Evolutionary conservation across 2,888 invertebrate genomes (phyloP).

Genomic region (Arge pagana): DNA sequence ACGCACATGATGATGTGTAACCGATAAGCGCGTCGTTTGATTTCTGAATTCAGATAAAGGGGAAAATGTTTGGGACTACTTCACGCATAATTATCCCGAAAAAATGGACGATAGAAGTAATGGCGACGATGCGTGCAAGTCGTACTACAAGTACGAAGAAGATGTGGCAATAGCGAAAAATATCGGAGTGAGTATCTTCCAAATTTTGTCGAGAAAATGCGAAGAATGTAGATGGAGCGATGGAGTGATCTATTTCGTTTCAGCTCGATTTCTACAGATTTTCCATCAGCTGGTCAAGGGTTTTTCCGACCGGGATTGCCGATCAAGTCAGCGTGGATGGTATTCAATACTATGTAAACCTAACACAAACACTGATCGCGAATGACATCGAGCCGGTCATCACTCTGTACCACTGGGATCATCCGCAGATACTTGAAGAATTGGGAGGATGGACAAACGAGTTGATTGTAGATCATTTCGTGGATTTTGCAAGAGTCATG

Average conservation of each 20-base stretch:
- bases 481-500: slow-evolving; percentile 66
- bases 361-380: slow-evolving; percentile 55
- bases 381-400: slow-evolving; percentile 72
- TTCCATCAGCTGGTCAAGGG: slow-evolving; percentile 54
- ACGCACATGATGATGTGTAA: no score
- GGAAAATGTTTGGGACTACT: no score
- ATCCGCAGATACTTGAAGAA: slow-evolving; percentile 68
- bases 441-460: slow-evolving; percentile 71
- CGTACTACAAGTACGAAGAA: slow-evolving; percentile 69
- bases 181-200: no score
- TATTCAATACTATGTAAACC: slow-evolving; percentile 55
- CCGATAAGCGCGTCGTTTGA: no score
- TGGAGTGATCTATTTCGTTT: slow-evolving; percentile 36
- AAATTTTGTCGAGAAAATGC: no score
- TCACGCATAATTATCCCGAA: no score
- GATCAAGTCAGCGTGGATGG: slow-evolving; percentile 53
- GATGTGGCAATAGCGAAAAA: no score
- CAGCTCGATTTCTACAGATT: slow-evolving; percentile 31
- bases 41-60: no score
- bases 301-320: slow-evolving; percentile 52
- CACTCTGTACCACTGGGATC: slow-evolving; percentile 73
- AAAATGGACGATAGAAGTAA: slow-evolving; percentile 64
- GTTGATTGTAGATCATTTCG: slow-evolving; percentile 66
- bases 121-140: slow-evolving; percentile 70
- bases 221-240: no score